Evolutionary conservation across 2,797 vertebrate genomes (phyloP).

Genomic region (Takifugu rubripes): DNA sequence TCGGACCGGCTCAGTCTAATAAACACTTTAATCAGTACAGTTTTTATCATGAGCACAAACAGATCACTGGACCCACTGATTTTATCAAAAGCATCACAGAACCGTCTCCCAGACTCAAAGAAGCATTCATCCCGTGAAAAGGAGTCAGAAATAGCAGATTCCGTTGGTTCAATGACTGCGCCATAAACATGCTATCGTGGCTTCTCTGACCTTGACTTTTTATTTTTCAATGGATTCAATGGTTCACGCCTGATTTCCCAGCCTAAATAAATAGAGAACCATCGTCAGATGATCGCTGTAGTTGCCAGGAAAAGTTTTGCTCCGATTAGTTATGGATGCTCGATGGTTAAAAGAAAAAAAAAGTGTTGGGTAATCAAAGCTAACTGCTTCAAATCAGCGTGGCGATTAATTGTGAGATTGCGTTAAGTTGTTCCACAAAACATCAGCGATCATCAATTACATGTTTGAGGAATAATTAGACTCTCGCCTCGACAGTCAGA

Average conservation of each 20-base stretch:
- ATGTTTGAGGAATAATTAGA: slow-evolving; percentile 4
- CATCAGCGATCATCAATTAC: slow-evolving; percentile 20
- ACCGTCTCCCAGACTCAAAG: not conserved
- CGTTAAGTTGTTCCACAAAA: slow-evolving; percentile 32
- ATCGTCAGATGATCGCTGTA: slow-evolving; percentile 50
- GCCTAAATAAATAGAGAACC: slow-evolving; percentile 2
- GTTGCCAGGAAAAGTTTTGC: slow-evolving; percentile 55
- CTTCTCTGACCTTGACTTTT: slow-evolving; percentile 3
- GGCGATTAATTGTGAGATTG: slow-evolving; percentile 68
- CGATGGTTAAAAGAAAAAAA: slow-evolving; percentile 32
- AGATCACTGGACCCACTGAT: too few relatives aligned
- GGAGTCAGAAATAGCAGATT: slow-evolving; percentile 3
- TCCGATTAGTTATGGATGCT: slow-evolving; percentile 33
- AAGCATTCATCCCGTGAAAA: slow-evolving; percentile 1
- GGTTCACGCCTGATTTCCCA: not conserved
- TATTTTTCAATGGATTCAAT: slow-evolving; percentile 11
- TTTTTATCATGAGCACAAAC: too few relatives aligned
- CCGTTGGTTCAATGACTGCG: not conserved
- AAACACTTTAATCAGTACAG: too few relatives aligned
- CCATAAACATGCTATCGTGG: not conserved
- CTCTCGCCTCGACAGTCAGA: slow-evolving; percentile 10
- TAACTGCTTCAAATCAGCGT: slow-evolving; percentile 64
- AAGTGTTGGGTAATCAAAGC: slow-evolving; percentile 61
- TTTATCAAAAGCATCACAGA: not conserved
- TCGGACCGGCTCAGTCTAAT: too few relatives aligned